phyloP scores from a whole-genome alignment of 53 echinoderm and acorn worm genomes.

The Glandiceps talaboti region DNA sequence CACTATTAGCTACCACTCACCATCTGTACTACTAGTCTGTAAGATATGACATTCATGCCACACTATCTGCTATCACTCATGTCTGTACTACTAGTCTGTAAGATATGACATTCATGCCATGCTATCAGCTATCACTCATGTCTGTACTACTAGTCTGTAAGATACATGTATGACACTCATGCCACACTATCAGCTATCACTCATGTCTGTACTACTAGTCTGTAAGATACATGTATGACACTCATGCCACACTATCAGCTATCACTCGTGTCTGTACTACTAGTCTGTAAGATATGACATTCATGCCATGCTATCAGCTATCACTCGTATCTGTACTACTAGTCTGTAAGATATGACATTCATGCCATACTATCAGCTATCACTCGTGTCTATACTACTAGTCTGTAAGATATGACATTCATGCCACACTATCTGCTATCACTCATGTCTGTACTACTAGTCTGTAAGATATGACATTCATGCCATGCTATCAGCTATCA shows the following conservation, averaged over 20 bases:
- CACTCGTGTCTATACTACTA: too few relatives aligned
- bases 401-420: not conserved
- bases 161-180: not conserved
- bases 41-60: not conserved
- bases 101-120: not conserved
- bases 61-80: not conserved
- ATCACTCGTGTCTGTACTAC: too few relatives aligned
- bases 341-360: not conserved
- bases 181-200: not conserved
- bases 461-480: not conserved
- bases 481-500: not conserved
- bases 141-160: not conserved
- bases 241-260: not conserved
- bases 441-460: not conserved
- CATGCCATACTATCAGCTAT: not conserved
- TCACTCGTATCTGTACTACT: not conserved
- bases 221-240: not conserved
- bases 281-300: not conserved
- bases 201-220: not conserved
- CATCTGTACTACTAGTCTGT: not conserved
- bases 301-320: not conserved
- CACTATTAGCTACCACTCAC: not conserved
- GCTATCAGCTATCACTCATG: not conserved
- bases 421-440: not conserved
- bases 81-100: too few relatives aligned